Evolutionary conservation across 2,888 invertebrate genomes (phyloP), one percentile per base, ranked within the genome.

Genomic region (Meiosimyza decipiens): DNA sequence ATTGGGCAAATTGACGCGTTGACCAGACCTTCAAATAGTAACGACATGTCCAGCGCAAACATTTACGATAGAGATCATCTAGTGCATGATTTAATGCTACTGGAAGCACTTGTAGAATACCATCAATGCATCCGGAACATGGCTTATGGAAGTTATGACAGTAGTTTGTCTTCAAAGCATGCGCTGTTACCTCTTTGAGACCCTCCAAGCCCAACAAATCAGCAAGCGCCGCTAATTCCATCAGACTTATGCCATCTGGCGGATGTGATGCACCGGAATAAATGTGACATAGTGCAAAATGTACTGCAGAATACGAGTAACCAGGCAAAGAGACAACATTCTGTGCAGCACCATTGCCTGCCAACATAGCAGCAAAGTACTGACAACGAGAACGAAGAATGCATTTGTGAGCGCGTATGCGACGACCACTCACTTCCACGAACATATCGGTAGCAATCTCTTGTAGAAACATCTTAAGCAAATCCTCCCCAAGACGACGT

Each of bases 141-240:
- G 98, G 97, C 89, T 94, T 93, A 84, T 98, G 98, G 85, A 98
- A 98, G 85, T 95, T 93, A 86, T 98, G 98, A 84, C 97, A 98
- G 86, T 95, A 95, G 86, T 95, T 94, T 22, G 92, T 91, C 87
- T 95, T 95, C 50, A 98, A 88, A 0, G 95, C 94, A 80, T 95
- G 94, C 82, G 94, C 93, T 1, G 97, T 95, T 3, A 96, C 95
- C 88, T 98, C 96, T 83, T 96, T 96, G 6, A 98, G 89, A 0
- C 97, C 97, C 85, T 97, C 96, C 28, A 98, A 87, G 9, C 95
- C 94, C 69, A 97, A 88, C 91, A 97, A 93, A 86, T 97, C 97
- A 0, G 97, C 94, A 71, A 97, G 87, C 0, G 95, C 94, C 0
- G 97, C 94, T 77, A 97, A 86, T 85, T 97, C 96, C 73, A 95